Percentiles rank a stretch among this genome's conserved stretches.
These are phyloP conservation scores for Vulpes ferrilata DNA, from an alignment of 2,113 vertebrate species.

Conservation along the genomic window DNA sequence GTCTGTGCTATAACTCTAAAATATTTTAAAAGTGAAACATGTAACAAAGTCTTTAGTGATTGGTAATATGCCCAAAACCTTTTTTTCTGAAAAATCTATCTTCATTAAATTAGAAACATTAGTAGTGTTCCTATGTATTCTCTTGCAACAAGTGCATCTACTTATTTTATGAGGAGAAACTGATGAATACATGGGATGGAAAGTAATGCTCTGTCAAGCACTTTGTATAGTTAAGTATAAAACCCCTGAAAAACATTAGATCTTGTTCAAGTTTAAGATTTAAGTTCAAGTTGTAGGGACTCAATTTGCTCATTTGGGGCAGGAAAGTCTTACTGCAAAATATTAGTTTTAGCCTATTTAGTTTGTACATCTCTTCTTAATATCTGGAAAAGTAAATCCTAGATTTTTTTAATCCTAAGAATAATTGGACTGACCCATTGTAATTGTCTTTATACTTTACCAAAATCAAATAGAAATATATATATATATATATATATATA, in stretches of 20 bases:
- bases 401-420: background rate
- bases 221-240: conserved; percentile 21
- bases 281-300: background rate
- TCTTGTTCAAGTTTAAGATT: background rate
- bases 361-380: background rate
- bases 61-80: background rate
- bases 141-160: background rate
- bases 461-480: background rate
- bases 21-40: background rate
- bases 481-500: background rate
- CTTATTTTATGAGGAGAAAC: conserved; percentile 26
- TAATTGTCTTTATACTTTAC: background rate
- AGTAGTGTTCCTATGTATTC: background rate
- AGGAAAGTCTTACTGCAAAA: background rate
- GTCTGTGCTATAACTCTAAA: background rate
- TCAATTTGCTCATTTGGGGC: background rate
- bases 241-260: background rate
- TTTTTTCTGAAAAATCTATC: background rate
- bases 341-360: background rate
- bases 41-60: background rate
- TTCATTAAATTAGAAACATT: background rate
- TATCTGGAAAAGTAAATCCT: background rate
- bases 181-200: conserved; percentile 19
- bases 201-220: background rate
- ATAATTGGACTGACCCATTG: background rate